Evolutionary conservation across 2,113 vertebrate species (phyloP), one percentile per base, ranked within the genome.

Genomic region (Campylomormyrus tamandua): DNA sequence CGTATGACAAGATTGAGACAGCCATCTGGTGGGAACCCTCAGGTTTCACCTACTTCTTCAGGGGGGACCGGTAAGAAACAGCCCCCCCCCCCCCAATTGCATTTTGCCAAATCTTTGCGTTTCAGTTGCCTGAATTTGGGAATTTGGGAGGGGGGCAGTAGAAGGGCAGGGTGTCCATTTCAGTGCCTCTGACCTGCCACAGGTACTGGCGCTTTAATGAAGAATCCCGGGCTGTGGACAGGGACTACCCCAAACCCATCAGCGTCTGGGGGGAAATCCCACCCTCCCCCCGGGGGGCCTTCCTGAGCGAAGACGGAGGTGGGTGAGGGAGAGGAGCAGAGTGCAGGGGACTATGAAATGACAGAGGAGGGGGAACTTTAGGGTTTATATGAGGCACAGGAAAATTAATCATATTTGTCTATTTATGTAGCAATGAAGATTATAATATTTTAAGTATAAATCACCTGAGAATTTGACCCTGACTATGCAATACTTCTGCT

Each of bases 131-230:
- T 80, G 35, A 27, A 80, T 80, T 39, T 39, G 35, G 74, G 35
- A 31, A 80, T 80, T 39, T 39, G 35, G 74, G 35, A 31, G 62
- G 45, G 48, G 48, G n/a, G 48, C 46, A n/a, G 9, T 42, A 19
- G 15, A 39, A 5, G 74, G 5, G 35, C 5, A 39, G 5, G 74
- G 2, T 6, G 45, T 46, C 39, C 39, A 48, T 84, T 10, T 48
- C 45, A 84, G 42, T 84, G 24, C 19, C 9, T 84, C 39, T 84
- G 83, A 45, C 27, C 49, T 45, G 83, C 3, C 90, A 62, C 93
- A 99, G 98, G 95, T 99, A 99, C 95, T 99, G 98, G 98, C 98
- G 98, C 90, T 99, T 99, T 91, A 98, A 97, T 0, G 98, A 99
- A 91, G 97, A 98, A 89, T 96, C 96, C 0, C 97, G 96, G 4